Conservation (phyloP, 2,113 vertebrate species). For the Laticauda laticaudata region DNA sequence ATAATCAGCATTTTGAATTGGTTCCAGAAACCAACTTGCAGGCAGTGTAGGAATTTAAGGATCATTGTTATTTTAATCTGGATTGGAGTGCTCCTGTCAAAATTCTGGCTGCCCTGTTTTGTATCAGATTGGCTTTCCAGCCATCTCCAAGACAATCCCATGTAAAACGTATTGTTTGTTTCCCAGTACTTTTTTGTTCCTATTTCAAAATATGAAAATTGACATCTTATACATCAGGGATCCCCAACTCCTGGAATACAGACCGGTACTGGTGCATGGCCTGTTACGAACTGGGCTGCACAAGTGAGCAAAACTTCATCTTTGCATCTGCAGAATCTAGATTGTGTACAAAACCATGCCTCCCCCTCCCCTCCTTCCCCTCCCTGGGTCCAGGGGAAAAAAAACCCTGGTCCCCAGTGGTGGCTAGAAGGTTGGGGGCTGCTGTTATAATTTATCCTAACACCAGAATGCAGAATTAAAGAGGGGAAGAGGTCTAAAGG, state of each 20-base stretch:
- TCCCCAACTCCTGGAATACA: neutral
- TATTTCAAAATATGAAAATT: neutral
- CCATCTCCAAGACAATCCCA: neutral
- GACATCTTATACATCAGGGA: neutral
- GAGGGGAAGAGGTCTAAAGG: neutral
- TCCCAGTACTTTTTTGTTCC: neutral
- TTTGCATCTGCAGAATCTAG: neutral
- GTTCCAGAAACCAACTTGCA: neutral
- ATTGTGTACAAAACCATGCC: neutral
- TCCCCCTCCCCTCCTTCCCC: neutral
- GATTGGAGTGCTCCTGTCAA: neutral
- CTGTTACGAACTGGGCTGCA: neutral
- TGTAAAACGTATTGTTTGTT: neutral
- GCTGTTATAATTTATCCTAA: neutral
- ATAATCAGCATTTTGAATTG: neutral
- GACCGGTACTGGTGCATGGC: neutral
- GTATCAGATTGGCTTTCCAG: neutral
- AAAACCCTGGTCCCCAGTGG: neutral
- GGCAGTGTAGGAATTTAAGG: neutral
- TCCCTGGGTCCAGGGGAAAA: neutral
- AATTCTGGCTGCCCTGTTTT: neutral
- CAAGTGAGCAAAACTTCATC: neutral
- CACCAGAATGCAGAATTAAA: neutral
- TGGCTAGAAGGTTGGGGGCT: neutral
- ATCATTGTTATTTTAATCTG: neutral